phyloP scores from a whole-genome alignment of 2,888 invertebrate genomes.

The Argyresthia goedartella region DNA sequence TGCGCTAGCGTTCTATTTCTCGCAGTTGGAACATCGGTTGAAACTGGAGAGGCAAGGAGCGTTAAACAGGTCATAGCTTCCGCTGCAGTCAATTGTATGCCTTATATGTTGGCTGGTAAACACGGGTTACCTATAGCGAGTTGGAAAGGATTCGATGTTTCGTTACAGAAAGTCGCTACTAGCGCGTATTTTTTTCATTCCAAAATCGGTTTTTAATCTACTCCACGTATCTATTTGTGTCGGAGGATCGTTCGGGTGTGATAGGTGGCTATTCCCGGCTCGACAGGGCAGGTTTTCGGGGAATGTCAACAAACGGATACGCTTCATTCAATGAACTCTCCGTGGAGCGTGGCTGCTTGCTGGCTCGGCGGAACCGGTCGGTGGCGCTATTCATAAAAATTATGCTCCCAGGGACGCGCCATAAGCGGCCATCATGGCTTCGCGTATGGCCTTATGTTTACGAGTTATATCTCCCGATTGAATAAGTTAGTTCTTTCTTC shows the following conservation, averaged over 20 bases:
- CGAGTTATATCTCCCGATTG: background rate
- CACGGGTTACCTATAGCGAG: background rate
- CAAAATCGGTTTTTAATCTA: conserved; percentile 53
- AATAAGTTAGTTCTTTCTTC: no score
- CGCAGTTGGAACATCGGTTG: background rate
- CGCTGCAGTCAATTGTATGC: background rate
- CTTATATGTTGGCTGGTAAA: background rate
- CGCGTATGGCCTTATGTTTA: background rate
- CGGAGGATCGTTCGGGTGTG: conserved; percentile 29
- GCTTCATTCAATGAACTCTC: conserved; percentile 65
- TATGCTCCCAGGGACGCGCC: conserved; percentile 43
- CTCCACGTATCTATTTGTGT: conserved; percentile 54
- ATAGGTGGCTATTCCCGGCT: conserved; percentile 48
- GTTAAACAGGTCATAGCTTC: background rate
- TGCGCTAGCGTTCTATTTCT: background rate
- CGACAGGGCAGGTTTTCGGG: conserved; percentile 64
- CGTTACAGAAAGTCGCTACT: background rate
- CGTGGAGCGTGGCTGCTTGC: conserved; percentile 8
- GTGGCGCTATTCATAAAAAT: conserved; percentile 60
- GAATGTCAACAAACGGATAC: conserved; percentile 69
- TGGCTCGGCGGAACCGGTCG: conserved; percentile 49
- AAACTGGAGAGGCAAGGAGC: background rate
- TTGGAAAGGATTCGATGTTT: background rate
- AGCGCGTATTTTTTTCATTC: conserved; percentile 12
- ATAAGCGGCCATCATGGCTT: conserved; percentile 1